A percentile compares a stretch with the other conserved stretches of the same genome.
phyloP scores from a whole-genome alignment of 2,797 vertebrate genomes.

The Florisuga fusca region DNA sequence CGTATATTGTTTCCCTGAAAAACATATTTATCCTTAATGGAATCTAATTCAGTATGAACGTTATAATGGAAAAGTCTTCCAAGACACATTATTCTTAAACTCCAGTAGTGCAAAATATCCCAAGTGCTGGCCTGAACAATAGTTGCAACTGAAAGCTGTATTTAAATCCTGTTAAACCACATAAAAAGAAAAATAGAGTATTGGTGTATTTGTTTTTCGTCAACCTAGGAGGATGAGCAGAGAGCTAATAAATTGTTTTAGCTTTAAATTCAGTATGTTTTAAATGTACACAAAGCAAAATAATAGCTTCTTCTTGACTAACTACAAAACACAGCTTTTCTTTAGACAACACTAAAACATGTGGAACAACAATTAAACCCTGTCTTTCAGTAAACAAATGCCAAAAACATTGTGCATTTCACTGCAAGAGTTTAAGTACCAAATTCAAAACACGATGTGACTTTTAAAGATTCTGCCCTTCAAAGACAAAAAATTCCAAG shows the following conservation, averaged over 20 bases:
- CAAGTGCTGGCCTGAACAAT: not conserved
- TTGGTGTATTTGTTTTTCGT: not conserved
- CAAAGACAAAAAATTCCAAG: not conserved
- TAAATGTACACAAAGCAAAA: conserved; percentile 20
- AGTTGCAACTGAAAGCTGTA: not conserved
- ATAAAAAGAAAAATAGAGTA: not conserved
- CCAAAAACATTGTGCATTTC: not conserved
- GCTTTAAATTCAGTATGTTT: conserved; percentile 9
- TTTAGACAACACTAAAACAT: not conserved
- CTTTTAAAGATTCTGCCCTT: not conserved
- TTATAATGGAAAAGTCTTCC: not conserved
- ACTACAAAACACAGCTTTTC: conserved; percentile 19
- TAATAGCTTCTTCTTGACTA: conserved; percentile 6
- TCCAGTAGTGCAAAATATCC: not conserved
- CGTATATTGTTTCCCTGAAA: not conserved
- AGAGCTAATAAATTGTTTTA: not conserved
- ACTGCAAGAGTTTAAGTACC: not conserved
- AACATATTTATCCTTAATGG: not conserved
- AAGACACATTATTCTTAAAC: not conserved
- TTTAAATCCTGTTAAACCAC: not conserved
- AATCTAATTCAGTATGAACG: not conserved
- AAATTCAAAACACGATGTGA: not conserved
- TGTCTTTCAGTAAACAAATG: not conserved
- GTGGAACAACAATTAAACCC: not conserved
- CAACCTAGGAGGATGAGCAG: not conserved